Base-by-base conservation (phyloP, 2,797 vertebrate genomes). In the Myripristis murdjan region DNA sequence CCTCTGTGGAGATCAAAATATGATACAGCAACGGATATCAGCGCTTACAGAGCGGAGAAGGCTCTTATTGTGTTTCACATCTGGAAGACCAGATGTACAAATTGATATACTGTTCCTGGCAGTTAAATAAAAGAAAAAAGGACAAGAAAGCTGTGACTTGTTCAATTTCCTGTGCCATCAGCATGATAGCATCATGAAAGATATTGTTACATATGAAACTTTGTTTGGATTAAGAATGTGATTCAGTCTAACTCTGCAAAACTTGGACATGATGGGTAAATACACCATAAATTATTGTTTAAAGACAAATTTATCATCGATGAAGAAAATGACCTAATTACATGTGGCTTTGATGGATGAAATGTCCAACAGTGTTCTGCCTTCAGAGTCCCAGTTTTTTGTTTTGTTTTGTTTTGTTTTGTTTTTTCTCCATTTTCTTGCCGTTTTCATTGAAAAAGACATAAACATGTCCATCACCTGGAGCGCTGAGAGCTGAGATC, bases 1-100 rank as follows among this genome's bases (percentile, higher is more conserved):
- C 49, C 58, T 57, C 60, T 37, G 37, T 22, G 23, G 54, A 28
- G 49, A 61, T 51, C 8, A 56, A 57, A 47, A 59, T 41, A 28
- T 15, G 48, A 35, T 1, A 16, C 44, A 24, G 49, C 5, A 31
- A 57, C 47, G 51, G 22, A 64, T 66, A 75, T 59, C 8, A 52
- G 33, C 24, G 10, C 37, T 31, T 16, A 3, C 54, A 16, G 16
- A 20, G 15, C 5, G 15, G 20, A 31, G 12, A 41, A 44, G 44
- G 20, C 10, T 12, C 18, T 43, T 2, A 2, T 37, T 57, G n/a
- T 59, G 41, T 55, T 56, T 73, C 16, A 6, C 28, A 12, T 24
- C 53, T 31, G 10, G 35, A 37, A 37, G 9, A 5, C 16, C 43
- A 46, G 4, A 46, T 46, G 4, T 16, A 46, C 16, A 46, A 46